Conservation (phyloP, 2,113 vertebrate species). For the Myodes glareolus region DNA sequence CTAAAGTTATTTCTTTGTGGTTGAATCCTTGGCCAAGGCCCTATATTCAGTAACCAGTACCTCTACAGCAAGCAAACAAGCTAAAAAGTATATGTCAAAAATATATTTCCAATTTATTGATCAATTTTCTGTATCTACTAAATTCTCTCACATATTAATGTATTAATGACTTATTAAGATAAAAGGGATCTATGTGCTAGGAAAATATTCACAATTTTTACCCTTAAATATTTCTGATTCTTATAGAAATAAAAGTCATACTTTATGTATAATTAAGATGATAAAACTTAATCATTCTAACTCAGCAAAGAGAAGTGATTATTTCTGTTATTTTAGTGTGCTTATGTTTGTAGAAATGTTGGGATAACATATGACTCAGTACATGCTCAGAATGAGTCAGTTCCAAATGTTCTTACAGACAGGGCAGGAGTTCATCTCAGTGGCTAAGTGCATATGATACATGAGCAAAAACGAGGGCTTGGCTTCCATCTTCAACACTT, state of each 20-base stretch:
- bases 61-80: too few relatives aligned
- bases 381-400: not conserved
- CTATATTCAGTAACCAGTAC: not conserved
- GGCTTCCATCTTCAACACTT: not conserved
- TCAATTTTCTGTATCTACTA: not conserved
- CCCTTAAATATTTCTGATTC: not conserved
- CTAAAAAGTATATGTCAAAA: not conserved
- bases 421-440: not conserved
- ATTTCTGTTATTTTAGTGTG: not conserved
- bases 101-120: not conserved
- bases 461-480: not conserved
- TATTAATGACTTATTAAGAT: not conserved
- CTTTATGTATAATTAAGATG: not conserved
- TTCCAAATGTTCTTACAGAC: not conserved
- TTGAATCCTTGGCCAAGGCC: not conserved
- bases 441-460: not conserved
- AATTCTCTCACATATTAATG: not conserved
- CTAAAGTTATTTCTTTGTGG: not conserved
- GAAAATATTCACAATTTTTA: not conserved
- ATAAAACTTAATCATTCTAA: not conserved
- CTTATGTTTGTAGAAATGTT: not conserved
- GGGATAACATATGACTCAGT: not conserved
- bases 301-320: not conserved
- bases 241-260: not conserved
- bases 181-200: not conserved